Evolutionary conservation across 2,113 vertebrate genomes (phyloP), one percentile per base, ranked within the genome.

Genomic region (Balaeniceps rex): DNA sequence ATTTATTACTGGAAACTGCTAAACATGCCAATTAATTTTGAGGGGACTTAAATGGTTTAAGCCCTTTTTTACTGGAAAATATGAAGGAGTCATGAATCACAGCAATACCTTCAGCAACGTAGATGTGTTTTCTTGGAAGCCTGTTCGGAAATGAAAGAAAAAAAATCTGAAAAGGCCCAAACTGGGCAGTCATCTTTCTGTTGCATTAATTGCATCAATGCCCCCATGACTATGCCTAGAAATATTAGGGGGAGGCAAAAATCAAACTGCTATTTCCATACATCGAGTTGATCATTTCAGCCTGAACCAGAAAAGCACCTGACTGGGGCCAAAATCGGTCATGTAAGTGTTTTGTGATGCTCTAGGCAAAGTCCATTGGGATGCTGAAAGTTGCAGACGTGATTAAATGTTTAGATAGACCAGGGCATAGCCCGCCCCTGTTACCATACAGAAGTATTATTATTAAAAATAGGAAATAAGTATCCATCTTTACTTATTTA

Each of bases 1-100:
- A 82, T 93, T 94, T 95, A 51, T 95, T 91, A 85, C 72, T 96
- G 93, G 93, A 94, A 95, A 94, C 78, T 83, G 70, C 86, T 94
- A 89, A 94, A 92, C 4, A 33, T 23, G 80, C 86, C 92, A 95
- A 84, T 95, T 95, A 91, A 94, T 96, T 95, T 90, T 83, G 84
- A 88, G 88, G 83, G 63, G 63, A 51, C n/a, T 92, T 87, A 60
- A 93, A 55, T 33, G 84, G 89, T 91, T 93, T 87, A 94, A 93
- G 71, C 11, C 25, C 12, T n/a, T 93, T 91, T 89, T 75, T 76
- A 72, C 84, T 68, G 75, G 54, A 91, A 96, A 95, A 89, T 58
- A 64, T 12, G 28, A 82, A 88, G 34, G 47, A 86, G 33, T 46
- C n/a, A 11, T 87, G 91, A 97, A 84, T 93, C 63, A 70, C 55